Base-by-base conservation (phyloP, 2,888 invertebrate genomes). In the Phengaris alcon region DNA sequence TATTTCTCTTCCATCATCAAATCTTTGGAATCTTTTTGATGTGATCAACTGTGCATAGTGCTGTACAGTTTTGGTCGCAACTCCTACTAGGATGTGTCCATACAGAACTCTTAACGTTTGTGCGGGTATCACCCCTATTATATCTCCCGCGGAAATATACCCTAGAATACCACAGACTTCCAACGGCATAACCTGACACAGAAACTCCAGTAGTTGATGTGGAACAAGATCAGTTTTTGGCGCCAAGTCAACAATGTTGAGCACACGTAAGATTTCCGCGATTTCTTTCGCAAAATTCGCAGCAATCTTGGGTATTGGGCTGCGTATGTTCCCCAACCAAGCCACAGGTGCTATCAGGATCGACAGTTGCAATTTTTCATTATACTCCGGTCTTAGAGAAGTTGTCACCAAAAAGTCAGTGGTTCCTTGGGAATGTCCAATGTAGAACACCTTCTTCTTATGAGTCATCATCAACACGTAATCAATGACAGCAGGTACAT, bases 361-460 rank as follows among this genome's bases (percentile, higher is more conserved):
- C 75, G 93, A 89, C 0, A 93, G 85, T 44, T 87, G 86, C 13
- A 95, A 86, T 84, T 95, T 95, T 0, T 86, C 81, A 81, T 95
- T 95, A 81, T 95, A 95, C 74, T 94, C 93, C 0, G 95, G 94
- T 68, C 83, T 84, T 70, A 87, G 84, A 0, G 94, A 90, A 3
- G 89, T 86, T 88, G 95, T 89, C 0, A 94, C 93, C 79, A 90
- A 95, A 80, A 94, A 94, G n/a, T 85, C 81, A 0, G 95, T 94
- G 0, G 94, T 94, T 9, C 96, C 97, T 82, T 93, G 91, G 0
- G 96, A 96, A 84, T 96, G 96, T 0, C 96, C 97, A 9, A 95
- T 85, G 82, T 95, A 96, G 79, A 94, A 94, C 0, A 97, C 78
- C 75, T 94, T 87, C 3, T 88, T 77, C 68, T 92, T 88, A 0